A percentile compares a stretch with the other conserved stretches of the same genome.
These are phyloP conservation scores for Neofelis nebulosa DNA, from an alignment of 2,113 vertebrate species.

Conservation along the genomic window DNA sequence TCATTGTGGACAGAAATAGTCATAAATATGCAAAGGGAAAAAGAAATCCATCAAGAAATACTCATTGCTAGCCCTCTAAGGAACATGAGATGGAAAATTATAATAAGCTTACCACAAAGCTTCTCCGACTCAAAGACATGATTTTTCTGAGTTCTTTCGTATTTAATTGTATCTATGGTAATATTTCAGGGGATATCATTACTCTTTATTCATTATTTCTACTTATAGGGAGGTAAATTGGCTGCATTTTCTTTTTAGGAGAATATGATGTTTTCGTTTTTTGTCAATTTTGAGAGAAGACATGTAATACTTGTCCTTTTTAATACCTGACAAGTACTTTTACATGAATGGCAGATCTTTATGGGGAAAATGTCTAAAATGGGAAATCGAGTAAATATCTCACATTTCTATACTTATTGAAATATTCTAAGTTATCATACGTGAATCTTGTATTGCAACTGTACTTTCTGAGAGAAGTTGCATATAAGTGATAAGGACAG, in stretches of 20 bases:
- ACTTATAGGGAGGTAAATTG: neutral
- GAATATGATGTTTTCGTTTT: neutral
- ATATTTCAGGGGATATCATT: neutral
- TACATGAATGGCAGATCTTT: neutral
- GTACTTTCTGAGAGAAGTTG: neutral
- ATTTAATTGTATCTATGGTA: neutral
- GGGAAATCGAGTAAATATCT: neutral
- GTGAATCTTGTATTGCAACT: neutral
- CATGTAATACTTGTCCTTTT: neutral
- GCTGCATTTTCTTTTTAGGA: neutral
- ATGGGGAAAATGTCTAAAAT: neutral
- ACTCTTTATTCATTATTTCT: neutral
- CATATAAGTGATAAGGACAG: neutral
- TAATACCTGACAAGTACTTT: neutral
- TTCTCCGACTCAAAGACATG: neutral
- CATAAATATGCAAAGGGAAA: neutral
- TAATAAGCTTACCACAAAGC: neutral
- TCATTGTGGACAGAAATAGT: neutral
- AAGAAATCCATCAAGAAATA: neutral
- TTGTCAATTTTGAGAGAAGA: neutral
- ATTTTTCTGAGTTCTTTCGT: neutral
- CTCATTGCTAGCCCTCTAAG: neutral
- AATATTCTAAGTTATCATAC: neutral
- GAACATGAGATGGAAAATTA: neutral
- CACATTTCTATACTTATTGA: neutral